Base-by-base conservation (phyloP, 1,140 invertebrate species). In the Caligus rogercresseyi region DNA sequence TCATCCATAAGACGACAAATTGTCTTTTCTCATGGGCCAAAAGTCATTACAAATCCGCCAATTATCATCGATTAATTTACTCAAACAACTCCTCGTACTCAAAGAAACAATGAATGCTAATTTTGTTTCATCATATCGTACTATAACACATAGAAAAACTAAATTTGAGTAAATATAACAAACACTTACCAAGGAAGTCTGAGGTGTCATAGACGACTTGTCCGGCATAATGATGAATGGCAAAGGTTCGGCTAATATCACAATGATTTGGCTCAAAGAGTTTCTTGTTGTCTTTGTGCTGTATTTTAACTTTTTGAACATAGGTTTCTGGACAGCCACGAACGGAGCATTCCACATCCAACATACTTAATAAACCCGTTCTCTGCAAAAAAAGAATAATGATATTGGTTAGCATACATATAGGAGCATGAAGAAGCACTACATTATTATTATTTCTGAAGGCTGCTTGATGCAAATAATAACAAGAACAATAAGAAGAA, bases 271-370 rank as follows among this genome's bases (percentile, higher is more conserved):
- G 78, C 68, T 87, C 84, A 70, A 82, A 82, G 43, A 89, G 76
- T 52, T 85, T 76, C 1, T 78, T 75, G 70, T 86, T 87, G 67
- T 83, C 79, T 68, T 84, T 81, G 70, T 92, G 88, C 69, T 90
- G 87, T 7, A 85, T 79, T 73, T 83, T 84, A 54, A 91, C 81
- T 74, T 90, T 87, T 53, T 86, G 81, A 23, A 92, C 82, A 74
- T 91, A 91, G 66, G 84, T 85, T 71, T 92, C 89, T 2, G 87
- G 85, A 0, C 84, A 84, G 54, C 87, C 87, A 19, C 86, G 76
- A 31, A 88, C 82, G 0, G 85, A 87, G 70, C 89, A 92, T 74
- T 93, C 89, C n/a, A 86, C 86, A 73, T 94, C 89, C 65, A 94
- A 73, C 81, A 93, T 88, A 68, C 86, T 90, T 43, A 95, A 73